Evolutionary conservation across 2,888 invertebrate genomes (phyloP), one percentile per base, ranked within the genome.

Genomic region (Glyphotaelius pellucidus): DNA sequence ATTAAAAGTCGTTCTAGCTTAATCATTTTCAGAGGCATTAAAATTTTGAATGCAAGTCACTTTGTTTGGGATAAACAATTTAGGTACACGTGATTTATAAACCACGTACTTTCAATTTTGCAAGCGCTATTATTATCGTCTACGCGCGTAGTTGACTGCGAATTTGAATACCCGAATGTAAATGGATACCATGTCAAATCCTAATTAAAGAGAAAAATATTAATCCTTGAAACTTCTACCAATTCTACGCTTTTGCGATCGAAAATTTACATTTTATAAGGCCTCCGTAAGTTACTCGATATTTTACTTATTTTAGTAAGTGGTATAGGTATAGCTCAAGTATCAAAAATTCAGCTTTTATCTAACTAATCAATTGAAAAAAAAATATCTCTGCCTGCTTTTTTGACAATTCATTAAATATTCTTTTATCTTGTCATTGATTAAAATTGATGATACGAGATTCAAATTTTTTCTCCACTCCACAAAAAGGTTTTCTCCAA

Each of bases 1-100:
- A 80, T 91, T 92, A 92, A 92, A 92, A 92, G 92, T 90, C 90
- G 91, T 92, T 91, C 79, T 1, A 42, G 30, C 32, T 81, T 52
- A 90, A 91, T 92, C 91, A 92, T 92, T 88, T 92, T 92, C 86
- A 91, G 91, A 90, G 87, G 85, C 38, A 92, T 47, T 92, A 83
- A 86, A n/a, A 52, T 79, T 90, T 32, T 47, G 80, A 90, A 42
- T 47, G 92, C 92, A 84, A 32, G 91, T 90, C 25, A 91, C 85
- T 91, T 91, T 91, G 90, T 92, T 91, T 31, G 38, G 83, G 67
- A 91, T 91, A 91, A 52, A 89, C 92, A 92, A 92, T 92, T 91
- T 91, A 83, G 67, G 67, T 84, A 79, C 89, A 81, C 79, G 90
- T 84, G 83, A 67, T 67, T 67, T 67, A 67, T n/a, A 15, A 52